Conservation (phyloP, 2,797 vertebrate genomes). For the Falco berigora region DNA sequence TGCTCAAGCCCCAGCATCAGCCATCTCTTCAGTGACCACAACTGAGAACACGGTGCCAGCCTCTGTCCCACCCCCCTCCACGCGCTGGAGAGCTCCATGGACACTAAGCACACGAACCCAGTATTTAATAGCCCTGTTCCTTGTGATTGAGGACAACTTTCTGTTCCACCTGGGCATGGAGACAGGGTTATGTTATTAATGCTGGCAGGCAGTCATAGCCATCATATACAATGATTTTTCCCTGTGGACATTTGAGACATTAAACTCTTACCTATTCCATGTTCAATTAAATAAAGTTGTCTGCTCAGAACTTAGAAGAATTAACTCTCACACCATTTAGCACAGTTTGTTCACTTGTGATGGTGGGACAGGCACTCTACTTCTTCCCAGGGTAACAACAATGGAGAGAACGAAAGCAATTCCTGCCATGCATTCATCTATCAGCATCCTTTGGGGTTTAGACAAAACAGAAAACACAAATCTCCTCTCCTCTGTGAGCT, state of each 20-base stretch:
- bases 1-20: neutral
- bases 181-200: neutral
- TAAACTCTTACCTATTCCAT: neutral
- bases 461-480: neutral
- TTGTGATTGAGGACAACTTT: neutral
- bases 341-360: neutral
- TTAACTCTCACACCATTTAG: neutral
- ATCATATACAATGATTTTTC: neutral
- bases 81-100: neutral
- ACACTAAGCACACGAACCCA: neutral
- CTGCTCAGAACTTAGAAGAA: neutral
- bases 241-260: neutral
- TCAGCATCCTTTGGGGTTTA: neutral
- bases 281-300: neutral
- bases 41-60: neutral
- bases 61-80: neutral
- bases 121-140: neutral
- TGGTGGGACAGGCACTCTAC: neutral
- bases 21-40: neutral
- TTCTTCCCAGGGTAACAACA: neutral
- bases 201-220: neutral
- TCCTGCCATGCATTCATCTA: neutral
- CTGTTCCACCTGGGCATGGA: neutral
- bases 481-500: neutral
- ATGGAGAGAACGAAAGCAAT: neutral